These are phyloP conservation scores for Dasysyrphus albostriatus DNA, from an alignment of 2,888 invertebrate genomes.

Conservation along the genomic window DNA sequence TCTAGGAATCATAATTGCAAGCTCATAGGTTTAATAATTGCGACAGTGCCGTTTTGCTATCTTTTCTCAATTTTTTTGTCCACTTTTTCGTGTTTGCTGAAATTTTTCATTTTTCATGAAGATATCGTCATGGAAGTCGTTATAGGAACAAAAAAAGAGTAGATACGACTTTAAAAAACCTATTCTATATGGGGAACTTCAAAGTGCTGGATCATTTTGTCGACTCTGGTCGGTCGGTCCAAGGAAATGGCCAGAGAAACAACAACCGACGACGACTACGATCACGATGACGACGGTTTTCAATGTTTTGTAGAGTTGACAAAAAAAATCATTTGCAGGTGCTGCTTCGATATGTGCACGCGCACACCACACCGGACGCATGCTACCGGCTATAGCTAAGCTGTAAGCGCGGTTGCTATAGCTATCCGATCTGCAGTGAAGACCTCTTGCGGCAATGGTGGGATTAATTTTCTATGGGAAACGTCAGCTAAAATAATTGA, in stretches of 20 bases:
- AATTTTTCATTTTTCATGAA: slow-evolving; percentile 58
- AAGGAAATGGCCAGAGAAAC: slow-evolving; percentile 45
- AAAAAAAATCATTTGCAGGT: slow-evolving; percentile 70
- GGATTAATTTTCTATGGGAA: slow-evolving; percentile 57
- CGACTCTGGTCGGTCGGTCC: slow-evolving; percentile 3
- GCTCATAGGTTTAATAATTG: slow-evolving; percentile 63
- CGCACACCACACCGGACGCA: slow-evolving; percentile 67
- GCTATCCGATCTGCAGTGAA: neutral
- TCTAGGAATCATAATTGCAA: slow-evolving; percentile 75
- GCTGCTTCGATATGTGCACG: slow-evolving; percentile 69
- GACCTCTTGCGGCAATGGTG: slow-evolving; percentile 45
- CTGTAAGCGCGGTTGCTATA: slow-evolving; percentile 13
- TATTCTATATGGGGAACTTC: neutral
- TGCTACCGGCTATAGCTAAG: slow-evolving; percentile 39
- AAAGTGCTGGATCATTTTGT: slow-evolving; percentile 12
- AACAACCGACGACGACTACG: slow-evolving; percentile 8
- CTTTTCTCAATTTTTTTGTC: slow-evolving; percentile 32
- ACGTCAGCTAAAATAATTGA: slow-evolving; percentile 64
- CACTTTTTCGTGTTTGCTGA: slow-evolving; percentile 36
- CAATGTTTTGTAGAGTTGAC: slow-evolving; percentile 32
- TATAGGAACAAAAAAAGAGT: neutral
- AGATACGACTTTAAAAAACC: neutral
- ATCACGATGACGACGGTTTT: slow-evolving; percentile 26
- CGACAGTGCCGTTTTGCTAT: slow-evolving; percentile 64
- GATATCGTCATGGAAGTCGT: slow-evolving; percentile 39